A percentile compares a stretch with the other conserved stretches of the same genome.
Conservation (phyloP, 1,140 invertebrate genomes). For the Semibalanus balanoides region DNA sequence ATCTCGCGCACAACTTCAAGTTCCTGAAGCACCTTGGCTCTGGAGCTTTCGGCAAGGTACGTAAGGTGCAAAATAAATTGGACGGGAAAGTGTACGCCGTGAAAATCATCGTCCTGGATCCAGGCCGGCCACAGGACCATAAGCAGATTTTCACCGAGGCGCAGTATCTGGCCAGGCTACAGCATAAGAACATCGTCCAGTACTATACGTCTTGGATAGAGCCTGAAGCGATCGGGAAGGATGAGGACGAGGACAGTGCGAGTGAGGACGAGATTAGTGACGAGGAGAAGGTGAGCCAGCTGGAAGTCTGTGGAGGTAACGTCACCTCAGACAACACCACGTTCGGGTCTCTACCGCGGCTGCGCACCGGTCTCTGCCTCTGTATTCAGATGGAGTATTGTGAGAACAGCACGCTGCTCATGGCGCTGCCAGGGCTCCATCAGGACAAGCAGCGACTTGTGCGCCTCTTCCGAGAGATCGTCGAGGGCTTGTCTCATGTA, state of each 20-base stretch:
- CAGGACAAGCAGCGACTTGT: slow-evolving; percentile 64
- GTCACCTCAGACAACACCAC: slow-evolving; percentile 28
- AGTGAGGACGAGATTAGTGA: slow-evolving; percentile 23
- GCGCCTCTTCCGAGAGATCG: slow-evolving; percentile 83
- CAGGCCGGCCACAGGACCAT: slow-evolving; percentile 66
- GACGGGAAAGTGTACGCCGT: slow-evolving; percentile 89
- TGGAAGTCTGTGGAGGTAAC: slow-evolving; percentile 20
- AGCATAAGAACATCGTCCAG: slow-evolving; percentile 95
- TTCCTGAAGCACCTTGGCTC: slow-evolving; percentile 69
- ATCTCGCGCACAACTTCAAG: slow-evolving; percentile 74
- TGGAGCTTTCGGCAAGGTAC: slow-evolving; percentile 89
- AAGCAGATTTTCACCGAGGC: slow-evolving; percentile 91
- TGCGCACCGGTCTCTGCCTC: slow-evolving; percentile 46
- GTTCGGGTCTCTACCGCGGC: slow-evolving; percentile 24
- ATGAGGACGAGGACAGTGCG: slow-evolving; percentile 39
- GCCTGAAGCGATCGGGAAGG: background rate
- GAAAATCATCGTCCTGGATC: slow-evolving; percentile 82
- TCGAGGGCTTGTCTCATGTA: slow-evolving; percentile 79
- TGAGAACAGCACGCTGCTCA: slow-evolving; percentile 40
- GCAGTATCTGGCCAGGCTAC: slow-evolving; percentile 79
- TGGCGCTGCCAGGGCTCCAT: slow-evolving; percentile 40
- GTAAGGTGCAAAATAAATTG: slow-evolving; percentile 83
- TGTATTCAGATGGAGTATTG: slow-evolving; percentile 62
- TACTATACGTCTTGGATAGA: slow-evolving; percentile 94
- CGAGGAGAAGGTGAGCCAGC: slow-evolving; percentile 6